Percentiles rank a stretch among this genome's conserved stretches.
Evolutionary conservation across 1,140 invertebrate genomes (phyloP).

Genomic region (Asobara japonica): DNA sequence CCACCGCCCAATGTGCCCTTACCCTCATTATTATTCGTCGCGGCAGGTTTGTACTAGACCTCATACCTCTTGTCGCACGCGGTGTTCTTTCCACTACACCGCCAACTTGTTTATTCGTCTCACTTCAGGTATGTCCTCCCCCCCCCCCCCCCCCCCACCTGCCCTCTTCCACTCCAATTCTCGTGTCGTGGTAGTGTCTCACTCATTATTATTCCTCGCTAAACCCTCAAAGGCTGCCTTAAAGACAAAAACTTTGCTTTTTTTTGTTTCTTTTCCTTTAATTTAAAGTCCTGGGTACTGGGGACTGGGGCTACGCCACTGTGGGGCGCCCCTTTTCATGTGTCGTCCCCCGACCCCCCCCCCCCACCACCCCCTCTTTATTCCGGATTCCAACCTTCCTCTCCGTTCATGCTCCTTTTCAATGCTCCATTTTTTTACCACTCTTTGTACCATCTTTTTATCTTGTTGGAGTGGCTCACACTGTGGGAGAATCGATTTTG

Average conservation of each 20-base stretch:
- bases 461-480: not conserved
- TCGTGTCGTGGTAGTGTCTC: slow-evolving; percentile 16
- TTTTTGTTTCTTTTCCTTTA: no score
- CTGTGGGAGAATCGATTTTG: slow-evolving; percentile 34
- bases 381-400: slow-evolving; percentile 24
- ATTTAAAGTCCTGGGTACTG: no score
- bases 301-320: not conserved
- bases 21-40: slow-evolving; percentile 38
- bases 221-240: slow-evolving; percentile 30
- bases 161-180: not conserved
- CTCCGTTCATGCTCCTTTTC: slow-evolving; percentile 16
- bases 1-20: slow-evolving; percentile 6
- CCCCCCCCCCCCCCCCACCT: not conserved
- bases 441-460: not conserved
- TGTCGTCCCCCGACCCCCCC: slow-evolving; percentile 19
- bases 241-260: slow-evolving; percentile 27
- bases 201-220: slow-evolving; percentile 43
- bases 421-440: slow-evolving; percentile 11
- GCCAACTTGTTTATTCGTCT: slow-evolving; percentile 29
- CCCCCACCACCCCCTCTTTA: slow-evolving; percentile 23
- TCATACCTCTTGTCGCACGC: slow-evolving; percentile 39
- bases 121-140: slow-evolving; percentile 35
- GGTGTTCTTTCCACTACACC: slow-evolving; percentile 27
- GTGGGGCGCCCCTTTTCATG: slow-evolving; percentile 31
- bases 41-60: slow-evolving; percentile 29